Evolutionary conservation across 2,797 vertebrate species (phyloP).

Genomic region (Myiotriccus ornatus): DNA sequence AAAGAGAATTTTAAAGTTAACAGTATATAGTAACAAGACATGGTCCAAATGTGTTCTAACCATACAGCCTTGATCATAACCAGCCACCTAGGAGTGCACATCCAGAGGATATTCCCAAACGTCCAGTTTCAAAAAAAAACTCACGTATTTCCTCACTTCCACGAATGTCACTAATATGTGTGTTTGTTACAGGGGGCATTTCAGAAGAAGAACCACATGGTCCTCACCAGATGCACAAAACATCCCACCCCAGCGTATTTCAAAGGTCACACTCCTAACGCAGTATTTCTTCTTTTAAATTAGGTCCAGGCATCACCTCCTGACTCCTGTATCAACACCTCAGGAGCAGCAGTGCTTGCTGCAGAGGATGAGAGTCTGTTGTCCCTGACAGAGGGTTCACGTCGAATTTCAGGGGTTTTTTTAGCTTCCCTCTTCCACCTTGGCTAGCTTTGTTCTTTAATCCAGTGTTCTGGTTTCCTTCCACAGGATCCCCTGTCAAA

Average conservation of each 20-base stretch:
- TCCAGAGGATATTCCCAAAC: neutral
- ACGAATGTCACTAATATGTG: rapidly evolving
- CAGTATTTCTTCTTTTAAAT: neutral
- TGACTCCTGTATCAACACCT: rapidly evolving
- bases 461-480: neutral
- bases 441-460: neutral
- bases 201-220: neutral
- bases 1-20: neutral
- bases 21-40: neutral
- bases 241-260: neutral
- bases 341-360: neutral
- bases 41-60: neutral
- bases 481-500: neutral
- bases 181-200: neutral
- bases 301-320: neutral
- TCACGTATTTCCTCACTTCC: neutral
- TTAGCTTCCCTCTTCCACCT: neutral
- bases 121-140: neutral
- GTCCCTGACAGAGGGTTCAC: neutral
- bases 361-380: neutral
- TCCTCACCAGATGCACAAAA: neutral
- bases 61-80: neutral
- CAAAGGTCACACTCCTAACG: rapidly evolving
- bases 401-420: neutral
- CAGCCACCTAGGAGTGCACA: neutral